Evolutionary conservation across 2,888 invertebrate species (phyloP), one percentile per base, ranked within the genome.

Genomic region (Metalampra italica): DNA sequence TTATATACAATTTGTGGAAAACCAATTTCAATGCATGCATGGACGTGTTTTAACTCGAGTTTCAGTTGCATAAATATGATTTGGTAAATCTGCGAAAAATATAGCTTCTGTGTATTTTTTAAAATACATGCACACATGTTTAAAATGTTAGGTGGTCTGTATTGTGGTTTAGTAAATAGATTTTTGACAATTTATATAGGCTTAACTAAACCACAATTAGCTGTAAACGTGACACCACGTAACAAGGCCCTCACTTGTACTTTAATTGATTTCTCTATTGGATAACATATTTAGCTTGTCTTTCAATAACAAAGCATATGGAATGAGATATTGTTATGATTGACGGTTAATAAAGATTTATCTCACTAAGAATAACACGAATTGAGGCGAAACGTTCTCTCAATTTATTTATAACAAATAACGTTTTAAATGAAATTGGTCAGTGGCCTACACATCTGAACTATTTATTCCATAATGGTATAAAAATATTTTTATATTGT

Each of bases 11-110:
- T 62, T 61, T 65, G 68, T n/a, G n/a, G n/a, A n/a, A n/a, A n/a
- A n/a, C n/a, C n/a, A n/a, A 70, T 69, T 63, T 71, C 67, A 62
- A 64, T 64, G 71, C 62, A 71, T 74, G 73, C 71, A 77, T 84
- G 86, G 85, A 86, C 85, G 86, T 82, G 76, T 81, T 78, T 63
- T 70, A 66, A 71, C 73, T 64, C 57, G 60, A 75, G 69, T 78
- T 66, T 75, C 71, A 66, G 68, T 71, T 72, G 70, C 66, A 70
- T 75, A 77, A 73, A 72, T 77, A 71, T 64, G 68, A 70, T 68
- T 70, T 75, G 78, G 69, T 86, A 86, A 76, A 86, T 79, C 78
- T 83, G 86, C 82, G 82, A 86, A 87, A 87, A 87, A 87, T 86
- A 86, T 82, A 79, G 75, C 73, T 71, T 78, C 75, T 75, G 36